phyloP scores from a whole-genome alignment of 37 sponge, comb jelly and placozoan genomes.

The Eunapius fragilis region DNA sequence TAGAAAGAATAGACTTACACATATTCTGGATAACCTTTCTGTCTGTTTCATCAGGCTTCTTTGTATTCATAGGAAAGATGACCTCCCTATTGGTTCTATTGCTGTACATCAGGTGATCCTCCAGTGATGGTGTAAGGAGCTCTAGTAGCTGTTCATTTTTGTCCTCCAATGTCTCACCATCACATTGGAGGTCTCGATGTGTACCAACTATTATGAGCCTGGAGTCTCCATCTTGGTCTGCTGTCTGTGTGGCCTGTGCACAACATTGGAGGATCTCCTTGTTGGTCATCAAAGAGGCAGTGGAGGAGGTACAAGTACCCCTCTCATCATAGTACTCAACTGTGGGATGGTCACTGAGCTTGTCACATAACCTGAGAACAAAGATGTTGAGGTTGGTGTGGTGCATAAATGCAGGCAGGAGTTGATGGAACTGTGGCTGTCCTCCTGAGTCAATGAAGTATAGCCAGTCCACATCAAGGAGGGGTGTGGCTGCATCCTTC shows the following conservation, averaged over 20 bases:
- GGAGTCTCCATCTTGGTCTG: not conserved
- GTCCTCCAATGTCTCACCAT: not conserved
- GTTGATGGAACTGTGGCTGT: not conserved
- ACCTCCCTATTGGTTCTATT: not conserved
- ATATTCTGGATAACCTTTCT: not conserved
- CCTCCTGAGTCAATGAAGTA: not conserved
- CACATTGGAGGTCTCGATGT: not conserved
- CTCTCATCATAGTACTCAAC: not conserved
- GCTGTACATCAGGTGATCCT: not conserved
- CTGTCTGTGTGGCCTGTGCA: not conserved
- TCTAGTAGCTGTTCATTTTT: not conserved
- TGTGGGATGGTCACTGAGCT: not conserved
- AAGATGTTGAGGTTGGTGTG: not conserved
- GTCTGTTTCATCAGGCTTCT: not conserved
- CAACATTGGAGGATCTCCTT: not conserved
- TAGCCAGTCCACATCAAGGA: not conserved
- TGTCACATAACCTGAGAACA: not conserved
- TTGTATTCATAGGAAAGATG: not conserved
- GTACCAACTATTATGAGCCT: not conserved
- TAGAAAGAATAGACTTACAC: not conserved
- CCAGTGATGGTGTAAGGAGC: not conserved
- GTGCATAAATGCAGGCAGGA: not conserved
- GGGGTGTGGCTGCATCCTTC: not conserved
- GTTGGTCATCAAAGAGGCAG: not conserved
- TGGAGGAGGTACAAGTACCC: not conserved